Evolutionary conservation across 2,888 invertebrate species (phyloP).

Genomic region (Thelaira solivaga): DNA sequence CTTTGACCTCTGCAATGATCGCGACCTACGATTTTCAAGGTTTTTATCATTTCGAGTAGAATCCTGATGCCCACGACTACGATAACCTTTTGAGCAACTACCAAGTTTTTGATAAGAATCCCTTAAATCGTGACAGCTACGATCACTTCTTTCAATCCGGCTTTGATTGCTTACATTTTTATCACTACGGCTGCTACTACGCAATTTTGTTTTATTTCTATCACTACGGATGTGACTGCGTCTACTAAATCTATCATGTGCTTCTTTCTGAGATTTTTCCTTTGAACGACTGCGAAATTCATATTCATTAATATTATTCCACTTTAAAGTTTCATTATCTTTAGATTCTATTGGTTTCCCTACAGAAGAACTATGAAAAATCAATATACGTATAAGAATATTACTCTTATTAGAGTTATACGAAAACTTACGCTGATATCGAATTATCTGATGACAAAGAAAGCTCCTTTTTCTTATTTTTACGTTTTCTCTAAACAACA

Average conservation of each 20-base stretch:
- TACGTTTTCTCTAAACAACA: conserved; percentile 80
- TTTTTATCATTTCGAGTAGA: conserved; percentile 16
- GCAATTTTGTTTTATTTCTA: conserved; percentile 2
- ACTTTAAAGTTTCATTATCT: conserved; percentile 48
- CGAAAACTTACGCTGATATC: conserved; percentile 78
- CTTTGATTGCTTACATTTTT: conserved; percentile 18
- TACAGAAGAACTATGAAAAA: conserved; percentile 67
- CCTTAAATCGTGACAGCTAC: background rate
- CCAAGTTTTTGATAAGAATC: conserved; percentile 20
- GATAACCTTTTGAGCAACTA: conserved; percentile 20
- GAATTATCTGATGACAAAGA: conserved; percentile 79
- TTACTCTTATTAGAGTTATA: too few species aligned
- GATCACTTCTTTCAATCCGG: conserved; percentile 24
- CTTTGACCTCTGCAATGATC: conserved; percentile 34
- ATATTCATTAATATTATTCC: conserved; percentile 64
- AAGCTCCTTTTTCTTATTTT: conserved; percentile 79
- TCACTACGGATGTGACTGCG: conserved; percentile 41
- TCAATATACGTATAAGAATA: too few species aligned
- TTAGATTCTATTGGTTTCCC: conserved; percentile 36
- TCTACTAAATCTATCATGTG: conserved; percentile 63
- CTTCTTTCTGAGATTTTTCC: conserved; percentile 67
- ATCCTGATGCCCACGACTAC: conserved; percentile 16
- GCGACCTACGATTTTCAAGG: conserved; percentile 7
- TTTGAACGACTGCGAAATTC: conserved; percentile 71
- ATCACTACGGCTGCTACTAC: conserved; percentile 36